Conservation (phyloP, 2,797 vertebrate species). For the Enteromius unitaeniatus region DNA sequence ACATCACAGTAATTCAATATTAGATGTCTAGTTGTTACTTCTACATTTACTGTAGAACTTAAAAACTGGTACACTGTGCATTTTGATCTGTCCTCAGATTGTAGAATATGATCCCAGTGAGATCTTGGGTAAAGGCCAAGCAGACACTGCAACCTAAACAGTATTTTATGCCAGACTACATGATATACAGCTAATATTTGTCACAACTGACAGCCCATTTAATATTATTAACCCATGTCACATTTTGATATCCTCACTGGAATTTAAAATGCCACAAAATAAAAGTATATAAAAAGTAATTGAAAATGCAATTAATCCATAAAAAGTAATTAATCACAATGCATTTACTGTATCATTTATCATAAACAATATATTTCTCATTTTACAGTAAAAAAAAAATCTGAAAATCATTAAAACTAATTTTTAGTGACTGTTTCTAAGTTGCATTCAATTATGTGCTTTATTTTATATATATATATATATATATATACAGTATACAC, state of each 20-base stretch:
- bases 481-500: background rate
- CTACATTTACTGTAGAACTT: background rate
- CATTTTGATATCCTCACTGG: background rate
- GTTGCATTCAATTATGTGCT: background rate
- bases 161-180: background rate
- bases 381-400: background rate
- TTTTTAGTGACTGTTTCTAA: background rate
- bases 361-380: background rate
- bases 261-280: background rate
- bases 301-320: background rate
- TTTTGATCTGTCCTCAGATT: background rate
- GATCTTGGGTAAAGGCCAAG: slow-evolving; percentile 17
- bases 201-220: background rate
- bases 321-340: background rate
- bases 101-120: slow-evolving; percentile 13
- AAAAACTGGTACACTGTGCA: background rate
- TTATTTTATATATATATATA: background rate
- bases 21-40: background rate
- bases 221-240: background rate
- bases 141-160: slow-evolving; percentile 2
- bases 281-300: background rate
- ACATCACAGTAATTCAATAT: background rate
- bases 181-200: background rate
- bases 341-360: background rate
- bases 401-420: background rate